Percentiles rank a stretch among this genome's conserved stretches.
phyloP scores from a whole-genome alignment of 2,113 vertebrate species.

The Poeciliopsis retropinna region DNA sequence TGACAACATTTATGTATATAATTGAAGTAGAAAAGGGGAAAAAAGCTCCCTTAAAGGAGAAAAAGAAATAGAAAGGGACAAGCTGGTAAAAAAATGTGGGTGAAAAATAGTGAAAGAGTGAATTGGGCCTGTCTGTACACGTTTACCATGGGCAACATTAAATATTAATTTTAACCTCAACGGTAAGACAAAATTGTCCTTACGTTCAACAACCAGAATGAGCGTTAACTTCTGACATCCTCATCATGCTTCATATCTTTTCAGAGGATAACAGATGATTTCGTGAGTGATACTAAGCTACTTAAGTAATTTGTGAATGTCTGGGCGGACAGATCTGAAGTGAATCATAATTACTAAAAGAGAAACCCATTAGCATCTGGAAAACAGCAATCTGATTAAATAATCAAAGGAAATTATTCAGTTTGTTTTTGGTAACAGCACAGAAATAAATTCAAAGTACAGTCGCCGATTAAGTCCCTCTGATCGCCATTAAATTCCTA shows the following conservation, averaged over 20 bases:
- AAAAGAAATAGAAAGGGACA: too few species aligned
- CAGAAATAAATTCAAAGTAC: not conserved
- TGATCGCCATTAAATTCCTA: not conserved
- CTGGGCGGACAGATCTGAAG: not conserved
- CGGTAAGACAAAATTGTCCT: not conserved
- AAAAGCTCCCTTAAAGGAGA: too few species aligned
- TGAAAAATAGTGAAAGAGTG: too few species aligned
- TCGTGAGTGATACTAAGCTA: not conserved
- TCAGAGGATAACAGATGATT: not conserved
- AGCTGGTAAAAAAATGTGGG: too few species aligned
- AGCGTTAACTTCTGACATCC: not conserved
- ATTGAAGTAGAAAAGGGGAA: too few species aligned
- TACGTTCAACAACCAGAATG: not conserved
- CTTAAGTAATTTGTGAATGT: not conserved
- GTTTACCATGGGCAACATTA: not conserved
- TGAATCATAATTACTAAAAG: not conserved
- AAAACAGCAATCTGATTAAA: slow-evolving; percentile 10
- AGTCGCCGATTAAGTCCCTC: not conserved
- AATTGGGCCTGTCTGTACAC: too few species aligned
- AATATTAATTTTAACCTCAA: not conserved
- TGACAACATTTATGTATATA: too few species aligned
- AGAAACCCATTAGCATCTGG: slow-evolving; percentile 9
- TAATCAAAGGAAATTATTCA: slow-evolving; percentile 19
- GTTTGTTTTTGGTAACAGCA: slow-evolving; percentile 15
- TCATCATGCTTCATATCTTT: not conserved